phyloP scores from a whole-genome alignment of 2,113 vertebrate species.

The Centropus bengalensis region DNA sequence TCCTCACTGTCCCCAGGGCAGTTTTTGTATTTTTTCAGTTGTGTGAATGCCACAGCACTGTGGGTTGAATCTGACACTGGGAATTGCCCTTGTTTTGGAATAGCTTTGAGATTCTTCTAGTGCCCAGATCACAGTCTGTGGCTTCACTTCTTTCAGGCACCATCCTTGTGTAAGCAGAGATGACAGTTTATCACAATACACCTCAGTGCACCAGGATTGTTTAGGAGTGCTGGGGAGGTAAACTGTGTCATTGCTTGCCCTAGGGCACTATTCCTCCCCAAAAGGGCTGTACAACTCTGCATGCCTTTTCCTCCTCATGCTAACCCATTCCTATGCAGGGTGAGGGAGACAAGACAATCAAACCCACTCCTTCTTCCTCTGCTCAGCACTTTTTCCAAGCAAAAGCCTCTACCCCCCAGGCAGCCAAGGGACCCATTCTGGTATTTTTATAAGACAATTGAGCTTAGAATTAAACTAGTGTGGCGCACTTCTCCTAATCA shows the following conservation, averaged over 20 bases:
- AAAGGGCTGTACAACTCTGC: not conserved
- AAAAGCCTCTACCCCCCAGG: not conserved
- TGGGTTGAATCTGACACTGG: rapidly evolving
- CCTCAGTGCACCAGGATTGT: not conserved
- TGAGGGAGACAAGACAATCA: not conserved
- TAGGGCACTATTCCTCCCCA: not conserved
- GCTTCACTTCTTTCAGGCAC: not conserved
- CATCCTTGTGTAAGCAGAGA: not conserved
- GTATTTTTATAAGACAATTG: conserved; percentile 58
- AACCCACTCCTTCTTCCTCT: not conserved
- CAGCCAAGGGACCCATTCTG: not conserved
- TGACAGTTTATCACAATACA: not conserved
- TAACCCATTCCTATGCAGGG: not conserved
- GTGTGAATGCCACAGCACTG: not conserved
- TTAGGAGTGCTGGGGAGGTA: not conserved
- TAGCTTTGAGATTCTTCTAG: not conserved
- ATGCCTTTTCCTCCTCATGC: not conserved
- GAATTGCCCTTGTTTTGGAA: not conserved
- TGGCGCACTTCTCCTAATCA: conserved; percentile 39
- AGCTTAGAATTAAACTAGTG: conserved; percentile 49
- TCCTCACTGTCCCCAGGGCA: not conserved
- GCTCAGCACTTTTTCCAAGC: not conserved
- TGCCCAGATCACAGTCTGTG: not conserved
- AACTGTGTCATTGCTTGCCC: not conserved
- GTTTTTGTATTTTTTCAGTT: not conserved